A percentile compares a stretch with the other conserved stretches of the same genome.
Evolutionary conservation across 2,113 vertebrate genomes (phyloP).

Genomic region (Peromyscus leucopus): DNA sequence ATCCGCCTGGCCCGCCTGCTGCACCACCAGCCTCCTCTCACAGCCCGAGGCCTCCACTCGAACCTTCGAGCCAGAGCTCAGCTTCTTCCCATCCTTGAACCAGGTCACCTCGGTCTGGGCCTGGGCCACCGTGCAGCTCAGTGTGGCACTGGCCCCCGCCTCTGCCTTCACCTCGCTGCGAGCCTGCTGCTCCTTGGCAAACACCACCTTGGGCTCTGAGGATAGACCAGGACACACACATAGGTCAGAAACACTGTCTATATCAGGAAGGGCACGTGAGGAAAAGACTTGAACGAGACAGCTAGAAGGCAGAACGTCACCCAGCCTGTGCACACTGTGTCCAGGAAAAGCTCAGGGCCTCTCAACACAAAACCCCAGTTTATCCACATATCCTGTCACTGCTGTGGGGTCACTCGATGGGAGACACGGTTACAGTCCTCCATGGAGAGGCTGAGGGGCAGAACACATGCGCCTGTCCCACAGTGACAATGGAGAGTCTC

Average conservation of each 20-base stretch:
- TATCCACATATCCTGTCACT: neutral
- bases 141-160: slow-evolving; percentile 85
- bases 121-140: slow-evolving; percentile 92
- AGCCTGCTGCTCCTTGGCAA: slow-evolving; percentile 81
- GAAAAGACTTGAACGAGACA: neutral
- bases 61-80: slow-evolving; percentile 81
- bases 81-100: slow-evolving; percentile 90
- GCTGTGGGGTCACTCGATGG: neutral
- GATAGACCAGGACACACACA: neutral
- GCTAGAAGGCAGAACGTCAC: neutral
- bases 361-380: neutral
- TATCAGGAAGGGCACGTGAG: neutral
- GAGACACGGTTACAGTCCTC: neutral
- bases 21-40: slow-evolving; percentile 78
- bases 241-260: slow-evolving; percentile 46
- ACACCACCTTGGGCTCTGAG: slow-evolving; percentile 36
- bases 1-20: slow-evolving; percentile 77
- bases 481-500: neutral
- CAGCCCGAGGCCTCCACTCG: slow-evolving; percentile 74
- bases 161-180: slow-evolving; percentile 83
- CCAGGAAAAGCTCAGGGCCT: neutral
- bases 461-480: too few species aligned
- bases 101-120: slow-evolving; percentile 89
- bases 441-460: neutral
- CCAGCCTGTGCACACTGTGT: neutral